Base-by-base conservation (phyloP, 2,888 invertebrate genomes). In the Diogma glabrata region DNA sequence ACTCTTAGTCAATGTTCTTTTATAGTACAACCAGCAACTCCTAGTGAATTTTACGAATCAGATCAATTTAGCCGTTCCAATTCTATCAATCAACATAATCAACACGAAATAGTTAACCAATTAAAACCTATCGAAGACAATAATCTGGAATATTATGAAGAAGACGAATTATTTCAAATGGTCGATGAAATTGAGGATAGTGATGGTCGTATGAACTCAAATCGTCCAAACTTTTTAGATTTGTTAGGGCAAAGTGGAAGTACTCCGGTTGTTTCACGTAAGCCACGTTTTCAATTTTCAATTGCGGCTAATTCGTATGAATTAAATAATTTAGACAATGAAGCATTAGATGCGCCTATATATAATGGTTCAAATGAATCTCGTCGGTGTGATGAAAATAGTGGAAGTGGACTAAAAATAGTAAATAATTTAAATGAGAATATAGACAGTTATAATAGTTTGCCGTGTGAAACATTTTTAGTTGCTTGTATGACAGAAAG, bases 251-350 rank as follows among this genome's bases (percentile, higher is more conserved):
- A 78, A 50, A 77, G 77, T 55, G 73, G 70, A 22, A 54, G 51
- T 59, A 76, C 77, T 54, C 77, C 78, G 59, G 74, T 76, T 60
- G 74, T 74, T 61, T 71, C 75, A 67, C 75, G 80, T 66, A 82
- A 82, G 68, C 80, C 79, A 64, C 77, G 79, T 66, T 79, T 83
- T 68, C 81, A 81, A 70, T 80, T 83, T 71, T 72, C 75, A 68
- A 73, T 79, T 51, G 79, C 80, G 36, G 78, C 80, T 22, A 80
- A 80, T 58, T 78, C 78, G 8, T 80, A 79, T 66, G 80, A 81
- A 63, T 63, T 81, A 54, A 81, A 80, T 61, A 81, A 80, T 63
- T 64, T 81, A 57, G 79, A 80, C 67, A 77, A 80, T 58, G 79
- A 79, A 54, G 75, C 79, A 5, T 60, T 81, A 57, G 80, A 81